Evolutionary conservation across 1,140 invertebrate genomes (phyloP).

Genomic region (Teleopsis dalmanni): DNA sequence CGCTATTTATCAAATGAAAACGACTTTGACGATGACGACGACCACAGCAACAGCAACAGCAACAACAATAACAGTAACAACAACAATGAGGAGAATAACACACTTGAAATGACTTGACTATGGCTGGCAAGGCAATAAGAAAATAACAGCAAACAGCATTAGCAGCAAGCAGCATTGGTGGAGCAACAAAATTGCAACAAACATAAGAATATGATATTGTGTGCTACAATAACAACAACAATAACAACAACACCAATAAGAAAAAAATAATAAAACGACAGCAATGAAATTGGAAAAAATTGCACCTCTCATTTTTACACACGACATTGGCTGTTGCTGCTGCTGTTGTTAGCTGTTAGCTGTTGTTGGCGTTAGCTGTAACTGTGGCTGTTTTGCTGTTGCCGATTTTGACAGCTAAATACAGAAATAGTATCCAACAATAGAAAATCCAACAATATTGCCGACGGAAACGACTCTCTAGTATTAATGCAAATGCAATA

Average conservation of each 20-base stretch:
- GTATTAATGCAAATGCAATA: no score
- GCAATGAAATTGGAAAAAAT: slow-evolving; percentile 5
- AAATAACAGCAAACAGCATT: background rate
- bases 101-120: no score
- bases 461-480: no score
- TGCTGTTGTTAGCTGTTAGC: no score
- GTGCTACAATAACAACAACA: slow-evolving; percentile 3
- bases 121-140: background rate
- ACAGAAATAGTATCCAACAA: no score
- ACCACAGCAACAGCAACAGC: slow-evolving; percentile 42
- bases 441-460: no score
- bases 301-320: slow-evolving; percentile 10
- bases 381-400: no score
- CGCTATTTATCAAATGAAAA: slow-evolving; percentile 44
- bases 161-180: slow-evolving; percentile 2
- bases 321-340: no score
- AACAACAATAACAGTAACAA: slow-evolving; percentile 24
- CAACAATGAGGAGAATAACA: background rate
- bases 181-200: slow-evolving; percentile 11
- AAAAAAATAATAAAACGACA: background rate
- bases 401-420: no score
- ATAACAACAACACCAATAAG: background rate
- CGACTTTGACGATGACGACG: no score
- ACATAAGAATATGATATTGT: background rate
- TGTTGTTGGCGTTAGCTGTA: no score